phyloP scores from a whole-genome alignment of 2,797 vertebrate species.

The Eleutherodactylus coqui region DNA sequence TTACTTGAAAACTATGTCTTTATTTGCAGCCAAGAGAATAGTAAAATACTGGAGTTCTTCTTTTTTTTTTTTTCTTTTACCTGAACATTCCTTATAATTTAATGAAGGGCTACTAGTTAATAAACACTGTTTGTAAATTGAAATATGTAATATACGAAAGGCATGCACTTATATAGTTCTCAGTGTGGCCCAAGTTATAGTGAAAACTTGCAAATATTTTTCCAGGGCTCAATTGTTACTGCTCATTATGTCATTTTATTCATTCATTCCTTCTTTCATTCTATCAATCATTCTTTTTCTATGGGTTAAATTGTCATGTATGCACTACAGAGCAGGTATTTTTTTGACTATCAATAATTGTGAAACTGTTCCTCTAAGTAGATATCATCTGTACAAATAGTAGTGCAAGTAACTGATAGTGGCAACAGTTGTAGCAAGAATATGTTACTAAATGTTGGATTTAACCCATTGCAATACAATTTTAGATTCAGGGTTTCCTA shows the following conservation, averaged over 20 bases:
- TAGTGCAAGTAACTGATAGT: neutral
- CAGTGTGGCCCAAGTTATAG: conserved; percentile 30
- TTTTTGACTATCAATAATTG: neutral
- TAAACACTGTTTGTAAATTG: conserved; percentile 42
- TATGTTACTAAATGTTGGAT: neutral
- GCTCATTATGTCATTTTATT: neutral
- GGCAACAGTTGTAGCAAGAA: neutral
- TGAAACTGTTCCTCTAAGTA: neutral
- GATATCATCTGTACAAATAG: neutral
- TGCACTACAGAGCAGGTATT: neutral
- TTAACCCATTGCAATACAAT: no score
- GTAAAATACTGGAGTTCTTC: conserved; percentile 7
- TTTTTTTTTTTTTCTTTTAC: conserved; percentile 10
- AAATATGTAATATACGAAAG: conserved; percentile 24
- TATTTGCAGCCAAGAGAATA: conserved; percentile 3
- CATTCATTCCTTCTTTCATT: neutral
- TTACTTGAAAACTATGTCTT: conserved; percentile 11
- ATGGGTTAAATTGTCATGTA: neutral
- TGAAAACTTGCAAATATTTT: conserved; percentile 17
- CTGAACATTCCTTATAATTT: conserved; percentile 47
- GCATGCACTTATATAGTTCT: conserved; percentile 35
- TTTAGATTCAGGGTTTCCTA: no score
- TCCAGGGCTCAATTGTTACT: neutral
- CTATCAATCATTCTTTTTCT: neutral
- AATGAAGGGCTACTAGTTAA: conserved; percentile 58